Evolutionary conservation across 2,888 invertebrate genomes (phyloP).

Genomic region (Yponomeuta sedellus): DNA sequence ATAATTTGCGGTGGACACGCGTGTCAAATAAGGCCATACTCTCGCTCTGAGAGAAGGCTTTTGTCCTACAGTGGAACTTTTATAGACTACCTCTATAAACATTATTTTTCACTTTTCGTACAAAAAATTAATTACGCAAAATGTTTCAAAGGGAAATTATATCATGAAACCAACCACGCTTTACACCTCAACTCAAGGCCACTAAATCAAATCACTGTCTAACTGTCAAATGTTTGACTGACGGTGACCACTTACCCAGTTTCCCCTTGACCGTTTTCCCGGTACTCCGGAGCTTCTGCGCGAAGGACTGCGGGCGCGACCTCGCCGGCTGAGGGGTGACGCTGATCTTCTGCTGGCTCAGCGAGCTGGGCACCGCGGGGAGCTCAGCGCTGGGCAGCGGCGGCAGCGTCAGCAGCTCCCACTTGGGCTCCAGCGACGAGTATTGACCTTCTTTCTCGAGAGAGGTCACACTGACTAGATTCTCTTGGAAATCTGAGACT

Average conservation of each 20-base stretch:
- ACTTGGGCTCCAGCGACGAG: slow-evolving; percentile 26
- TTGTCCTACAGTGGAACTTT: too few species aligned
- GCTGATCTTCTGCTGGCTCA: slow-evolving; percentile 20
- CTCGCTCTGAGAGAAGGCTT: too few species aligned
- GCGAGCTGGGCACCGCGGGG: slow-evolving; percentile 28
- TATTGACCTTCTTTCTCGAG: slow-evolving; percentile 55
- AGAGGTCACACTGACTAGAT: slow-evolving; percentile 63
- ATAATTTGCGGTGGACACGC: too few species aligned
- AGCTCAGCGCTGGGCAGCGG: slow-evolving; percentile 22
- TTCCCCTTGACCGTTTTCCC: slow-evolving; percentile 89
- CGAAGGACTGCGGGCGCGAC: slow-evolving; percentile 88
- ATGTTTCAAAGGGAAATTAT: too few species aligned
- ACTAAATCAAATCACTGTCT: too few species aligned
- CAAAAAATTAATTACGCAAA: too few species aligned
- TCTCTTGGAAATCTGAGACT: slow-evolving; percentile 81
- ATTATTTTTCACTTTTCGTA: too few species aligned
- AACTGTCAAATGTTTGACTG: too few species aligned
- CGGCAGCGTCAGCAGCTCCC: slow-evolving; percentile 24
- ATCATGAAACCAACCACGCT: too few species aligned
- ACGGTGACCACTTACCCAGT: slow-evolving; percentile 44
- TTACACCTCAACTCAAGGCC: too few species aligned
- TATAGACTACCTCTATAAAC: too few species aligned
- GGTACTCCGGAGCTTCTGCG: slow-evolving; percentile 89
- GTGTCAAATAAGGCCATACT: too few species aligned
- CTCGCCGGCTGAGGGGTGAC: slow-evolving; percentile 27